Evolutionary conservation across 2,888 invertebrate genomes (phyloP), one percentile per base, ranked within the genome.

Genomic region (Theodoxus fluviatilis): DNA sequence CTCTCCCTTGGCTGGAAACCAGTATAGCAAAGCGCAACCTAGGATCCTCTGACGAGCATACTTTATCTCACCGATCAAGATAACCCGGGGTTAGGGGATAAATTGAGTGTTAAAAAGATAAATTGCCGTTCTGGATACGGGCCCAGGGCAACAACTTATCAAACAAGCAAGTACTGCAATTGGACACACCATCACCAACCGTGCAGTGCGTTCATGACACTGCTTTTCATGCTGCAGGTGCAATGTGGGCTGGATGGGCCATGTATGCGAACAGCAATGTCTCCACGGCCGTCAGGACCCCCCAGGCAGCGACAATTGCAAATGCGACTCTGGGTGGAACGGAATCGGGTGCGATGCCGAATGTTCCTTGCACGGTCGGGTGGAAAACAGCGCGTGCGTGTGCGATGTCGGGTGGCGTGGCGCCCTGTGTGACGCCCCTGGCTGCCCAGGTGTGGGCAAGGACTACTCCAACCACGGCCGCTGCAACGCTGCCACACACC

Each of bases 321-420:
- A 64, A 7, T 81, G 81, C 74, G 65, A 79, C 52, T 71, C 76
- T 22, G 80, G 82, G 31, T 82, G 79, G 79, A 75, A 68, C 1
- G 79, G 80, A 2, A 74, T 75, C 37, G 76, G 78, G 69, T 82
- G 82, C 74, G 78, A 80, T 67, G 73, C 73, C 0, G 78, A 79
- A 64, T 82, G 82, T 63, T 79, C 79, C 0, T 65, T 75, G 33
- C 79, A 79, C 67, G 82, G 82, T n/a, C 68, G 61, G 68, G 76
- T 80, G 9, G 59, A 71, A 18, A 69, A 69, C n/a, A 73, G 68
- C 1, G 59, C 22, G 9, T 82, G 82, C 76, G 25, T 69, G 7
- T 82, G 82, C 73, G 74, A 79, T 33, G 73, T 75, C 18, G 78
- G 78, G 64, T 82, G 78, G 79, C 69, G 82, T 28, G 82, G 81